Base-by-base conservation (phyloP, 2,113 vertebrate species). In the Picathartes gymnocephalus region DNA sequence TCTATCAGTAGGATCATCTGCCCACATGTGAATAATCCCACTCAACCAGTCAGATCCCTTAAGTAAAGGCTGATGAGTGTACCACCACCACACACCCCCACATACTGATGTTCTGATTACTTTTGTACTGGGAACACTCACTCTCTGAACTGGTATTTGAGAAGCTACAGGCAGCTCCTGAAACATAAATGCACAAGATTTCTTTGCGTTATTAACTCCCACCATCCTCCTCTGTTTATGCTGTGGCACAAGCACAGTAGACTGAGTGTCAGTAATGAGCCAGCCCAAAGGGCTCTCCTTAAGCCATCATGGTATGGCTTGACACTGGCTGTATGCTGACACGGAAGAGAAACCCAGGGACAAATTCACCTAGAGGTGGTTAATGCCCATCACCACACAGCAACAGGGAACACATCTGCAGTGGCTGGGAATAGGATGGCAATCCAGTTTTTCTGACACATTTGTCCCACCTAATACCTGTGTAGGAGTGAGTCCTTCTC, bases 311-410 rank as follows among this genome's bases (percentile, higher is more conserved):
- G 50, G 27, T 14, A 53, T 21, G 50, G 28, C 11, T 57, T 53
- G 11, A 18, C 31, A 51, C 4, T 56, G 57, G 57, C n/a, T 6
- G 0, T 14, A 60, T 57, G 33, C 70, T 54, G 16, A 42, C 54
- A 42, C 68, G 10, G 35, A 90, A 64, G 44, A 54, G 70, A 92
- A 90, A 76, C 6, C 13, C 8, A 4, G 37, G 71, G 64, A 79
- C 20, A 65, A 86, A 86, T 64, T 47, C 54, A 39, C 17, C 48
- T 15, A 45, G 31, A 69, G 25, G 4, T 25, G 37, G 16, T 48
- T 33, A 71, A 64, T 0, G 2, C 50, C 45, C 0, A 0, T 47
- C 33, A 61, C 11, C 45, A n/a, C 1, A 0, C 33, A 91, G 72
- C 42, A 86, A 5, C 12, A 45, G 0, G 5, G 42, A 70, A 72